Evolutionary conservation across 2,797 vertebrate species (phyloP).

Genomic region (Sebastes itinus): DNA sequence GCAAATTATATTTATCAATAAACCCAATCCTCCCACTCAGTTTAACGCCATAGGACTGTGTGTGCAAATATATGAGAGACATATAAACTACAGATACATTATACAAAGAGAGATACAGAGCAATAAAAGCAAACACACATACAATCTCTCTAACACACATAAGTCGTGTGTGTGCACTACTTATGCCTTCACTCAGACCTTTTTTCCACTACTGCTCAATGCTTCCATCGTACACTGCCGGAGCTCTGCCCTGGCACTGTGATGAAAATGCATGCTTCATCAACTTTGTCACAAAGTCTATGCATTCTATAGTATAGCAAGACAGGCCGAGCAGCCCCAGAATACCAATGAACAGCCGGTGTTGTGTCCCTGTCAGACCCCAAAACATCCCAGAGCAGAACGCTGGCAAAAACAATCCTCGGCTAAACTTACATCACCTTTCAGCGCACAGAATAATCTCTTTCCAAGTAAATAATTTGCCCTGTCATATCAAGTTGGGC

Average conservation of each 20-base stretch:
- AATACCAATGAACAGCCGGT: slow-evolving; percentile 58
- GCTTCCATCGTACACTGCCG: slow-evolving; percentile 21
- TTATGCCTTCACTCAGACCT: slow-evolving; percentile 7
- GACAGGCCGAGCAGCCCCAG: slow-evolving; percentile 28
- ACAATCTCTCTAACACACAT: slow-evolving; percentile 5
- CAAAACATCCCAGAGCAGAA: slow-evolving; percentile 35
- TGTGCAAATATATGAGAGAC: not conserved
- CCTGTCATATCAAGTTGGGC: slow-evolving; percentile 39
- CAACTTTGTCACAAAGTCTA: slow-evolving; percentile 76
- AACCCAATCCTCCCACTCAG: not conserved
- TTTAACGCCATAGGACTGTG: not conserved
- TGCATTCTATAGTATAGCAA: slow-evolving; percentile 63
- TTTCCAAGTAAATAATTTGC: slow-evolving; percentile 58
- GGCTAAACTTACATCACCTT: slow-evolving; percentile 43
- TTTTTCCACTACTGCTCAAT: slow-evolving; percentile 20
- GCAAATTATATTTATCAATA: not conserved
- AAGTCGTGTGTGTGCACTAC: not conserved
- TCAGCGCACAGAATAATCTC: slow-evolving; percentile 40
- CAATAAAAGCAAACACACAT: not conserved
- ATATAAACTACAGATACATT: not conserved
- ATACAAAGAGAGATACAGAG: not conserved
- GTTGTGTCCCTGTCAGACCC: slow-evolving; percentile 42
- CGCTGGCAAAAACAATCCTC: slow-evolving; percentile 36
- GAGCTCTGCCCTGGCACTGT: slow-evolving; percentile 22
- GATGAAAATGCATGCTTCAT: slow-evolving; percentile 73